Conservation (phyloP, 2,113 vertebrate genomes). For the Dromaius novaehollandiae region DNA sequence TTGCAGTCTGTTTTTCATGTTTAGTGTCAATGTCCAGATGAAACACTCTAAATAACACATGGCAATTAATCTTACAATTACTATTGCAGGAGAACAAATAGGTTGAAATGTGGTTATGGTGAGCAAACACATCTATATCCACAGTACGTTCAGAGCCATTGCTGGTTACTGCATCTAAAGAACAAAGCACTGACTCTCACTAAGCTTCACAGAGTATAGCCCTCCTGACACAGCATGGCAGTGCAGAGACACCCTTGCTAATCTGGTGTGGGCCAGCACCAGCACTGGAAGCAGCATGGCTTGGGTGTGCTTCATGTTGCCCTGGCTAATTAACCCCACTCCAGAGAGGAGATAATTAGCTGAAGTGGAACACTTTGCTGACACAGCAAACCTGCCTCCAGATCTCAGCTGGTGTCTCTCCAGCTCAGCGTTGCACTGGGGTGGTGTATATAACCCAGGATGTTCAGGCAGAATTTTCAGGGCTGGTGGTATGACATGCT, state of each 20-base stretch:
- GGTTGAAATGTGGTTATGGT: accelerated
- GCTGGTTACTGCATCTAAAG: not conserved
- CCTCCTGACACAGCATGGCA: accelerated
- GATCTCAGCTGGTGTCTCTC: not conserved
- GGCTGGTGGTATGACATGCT: not conserved
- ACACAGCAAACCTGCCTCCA: not conserved
- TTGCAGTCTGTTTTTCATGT: not conserved
- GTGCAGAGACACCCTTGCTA: not conserved
- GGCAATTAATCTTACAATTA: not conserved
- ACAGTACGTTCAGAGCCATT: not conserved
- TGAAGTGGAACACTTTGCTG: not conserved
- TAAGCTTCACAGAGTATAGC: not conserved
- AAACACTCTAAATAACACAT: not conserved
- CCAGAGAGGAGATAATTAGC: not conserved
- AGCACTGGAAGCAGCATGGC: not conserved
- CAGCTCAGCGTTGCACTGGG: not conserved
- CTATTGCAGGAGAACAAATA: not conserved
- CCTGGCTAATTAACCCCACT: not conserved
- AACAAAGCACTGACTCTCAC: too few relatives aligned
- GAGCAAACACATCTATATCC: not conserved
- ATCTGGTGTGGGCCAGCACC: not conserved
- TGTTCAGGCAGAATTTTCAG: not conserved
- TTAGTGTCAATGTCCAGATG: not conserved
- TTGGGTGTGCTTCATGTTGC: accelerated
- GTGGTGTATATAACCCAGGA: accelerated